A percentile compares a stretch with the other conserved stretches of the same genome.
phyloP scores from a whole-genome alignment of 2,888 invertebrate genomes.

The Standfussiana lucernea region DNA sequence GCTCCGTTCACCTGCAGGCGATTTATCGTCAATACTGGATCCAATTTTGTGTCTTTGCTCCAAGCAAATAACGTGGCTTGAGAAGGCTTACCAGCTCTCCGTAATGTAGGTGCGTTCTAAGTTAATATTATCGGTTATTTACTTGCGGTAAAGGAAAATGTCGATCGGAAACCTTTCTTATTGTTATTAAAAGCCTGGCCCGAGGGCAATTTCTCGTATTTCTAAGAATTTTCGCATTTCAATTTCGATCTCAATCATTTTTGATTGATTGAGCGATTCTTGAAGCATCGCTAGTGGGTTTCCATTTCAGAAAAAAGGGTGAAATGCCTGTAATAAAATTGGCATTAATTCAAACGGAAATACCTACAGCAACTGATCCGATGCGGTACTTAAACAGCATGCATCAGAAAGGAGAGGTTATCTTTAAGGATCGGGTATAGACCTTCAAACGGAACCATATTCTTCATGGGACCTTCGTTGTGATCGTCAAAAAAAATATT shows the following conservation, averaged over 20 bases:
- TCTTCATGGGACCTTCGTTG: no score
- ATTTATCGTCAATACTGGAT: constrained; percentile 67
- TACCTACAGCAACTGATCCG: not conserved
- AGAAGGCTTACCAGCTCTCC: not conserved
- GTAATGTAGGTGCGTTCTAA: not conserved
- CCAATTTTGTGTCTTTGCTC: constrained; percentile 39
- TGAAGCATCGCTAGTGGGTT: not conserved
- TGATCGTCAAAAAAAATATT: no score
- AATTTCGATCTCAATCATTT: not conserved
- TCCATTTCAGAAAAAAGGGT: not conserved
- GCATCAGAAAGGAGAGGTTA: no score
- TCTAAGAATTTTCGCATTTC: not conserved
- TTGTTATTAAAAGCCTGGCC: not conserved
- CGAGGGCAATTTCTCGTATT: not conserved
- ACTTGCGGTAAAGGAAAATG: not conserved
- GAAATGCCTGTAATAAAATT: not conserved
- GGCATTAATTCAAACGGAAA: not conserved
- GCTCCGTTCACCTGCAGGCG: constrained; percentile 62
- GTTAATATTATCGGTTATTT: not conserved
- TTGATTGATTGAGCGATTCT: not conserved
- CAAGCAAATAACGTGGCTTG: constrained; percentile 10
- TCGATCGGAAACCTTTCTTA: not conserved
- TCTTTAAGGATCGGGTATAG: no score
- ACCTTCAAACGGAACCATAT: no score
- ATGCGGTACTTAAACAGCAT: no score